Evolutionary conservation across 2,888 invertebrate species (phyloP).

Genomic region (Brenthis daphne): DNA sequence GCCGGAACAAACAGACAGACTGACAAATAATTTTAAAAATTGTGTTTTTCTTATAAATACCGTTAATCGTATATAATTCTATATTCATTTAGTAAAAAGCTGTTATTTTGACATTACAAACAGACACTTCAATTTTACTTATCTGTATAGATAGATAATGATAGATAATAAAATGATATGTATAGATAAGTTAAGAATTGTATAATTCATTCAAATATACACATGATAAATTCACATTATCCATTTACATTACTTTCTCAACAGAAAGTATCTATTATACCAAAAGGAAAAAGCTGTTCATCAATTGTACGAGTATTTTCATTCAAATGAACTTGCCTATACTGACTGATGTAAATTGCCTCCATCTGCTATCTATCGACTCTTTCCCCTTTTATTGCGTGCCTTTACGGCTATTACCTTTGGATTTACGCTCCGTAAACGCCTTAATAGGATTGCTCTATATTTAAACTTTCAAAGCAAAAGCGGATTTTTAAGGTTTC

Average conservation of each 20-base stretch:
- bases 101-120: too few species aligned
- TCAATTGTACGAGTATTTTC: slow-evolving; percentile 23
- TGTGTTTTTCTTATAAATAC: too few species aligned
- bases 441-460: slow-evolving; percentile 30
- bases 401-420: slow-evolving; percentile 36
- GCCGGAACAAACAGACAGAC: too few species aligned
- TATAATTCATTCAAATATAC: too few species aligned
- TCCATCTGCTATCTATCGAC: slow-evolving; percentile 24
- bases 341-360: slow-evolving; percentile 28
- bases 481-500: neutral
- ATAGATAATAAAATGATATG: too few species aligned
- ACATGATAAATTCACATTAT: too few species aligned
- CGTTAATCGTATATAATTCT: too few species aligned
- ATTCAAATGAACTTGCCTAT: slow-evolving; percentile 27
- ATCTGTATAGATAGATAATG: too few species aligned
- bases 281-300: slow-evolving; percentile 6
- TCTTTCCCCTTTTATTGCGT: slow-evolving; percentile 28
- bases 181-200: too few species aligned
- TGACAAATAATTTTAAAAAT: too few species aligned
- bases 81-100: too few species aligned
- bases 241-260: neutral
- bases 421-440: slow-evolving; percentile 33
- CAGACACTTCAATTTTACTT: too few species aligned
- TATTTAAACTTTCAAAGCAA: slow-evolving; percentile 28
- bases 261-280: neutral